Evolutionary conservation across 30 jellyfish, hydroid and myxozoan species (phyloP), one percentile per base, ranked within the genome.

Genomic region (Nemopilema nomurai): DNA sequence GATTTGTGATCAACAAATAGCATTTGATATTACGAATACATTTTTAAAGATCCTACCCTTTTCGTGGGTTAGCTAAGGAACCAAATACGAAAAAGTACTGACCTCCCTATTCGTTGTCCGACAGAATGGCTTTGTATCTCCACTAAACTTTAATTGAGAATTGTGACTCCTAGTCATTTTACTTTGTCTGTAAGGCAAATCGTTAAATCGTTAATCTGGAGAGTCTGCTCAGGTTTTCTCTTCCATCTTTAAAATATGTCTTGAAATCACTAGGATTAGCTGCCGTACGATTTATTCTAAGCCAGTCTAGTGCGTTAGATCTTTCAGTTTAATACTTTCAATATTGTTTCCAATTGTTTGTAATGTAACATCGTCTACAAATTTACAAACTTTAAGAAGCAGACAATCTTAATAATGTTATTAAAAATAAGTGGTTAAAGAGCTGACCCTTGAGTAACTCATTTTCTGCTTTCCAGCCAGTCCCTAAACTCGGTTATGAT

Each of bases 371-470:
- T 84, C 92, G 49, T 84, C 81, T 52, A 87, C 86, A 72, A 52
- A 73, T 1, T 67, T 86, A 73, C 96, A 86, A 30, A 86, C 77
- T 18, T 17, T 32, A 30, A 49, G 22, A 67, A 86, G 72, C 21
- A 86, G 62, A 77, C 77, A 90, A 62, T 86, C n/a, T 41, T 3
- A 41, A 3, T 3, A 41, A 41, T 3, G 13, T 76, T 52, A 77
- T 86, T 86, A 68, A 86, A 86, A 1, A 86, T 49, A 0, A 76
- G 81, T 4, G 85, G 83, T 19, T 86, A 81, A 16, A 53, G 76
- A 77, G 49, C 87, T 27, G 85, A 76, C 67, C 93, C 93, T 76
- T 85, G 93, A 8, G 88, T 88, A 29, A 74, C 93, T 1, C 93
- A 88, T 74, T 62, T 18, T 16, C 20, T 33, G 18, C 41, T 52